phyloP scores from a whole-genome alignment of 2,797 vertebrate species.

The Pogoniulus pusillus region DNA sequence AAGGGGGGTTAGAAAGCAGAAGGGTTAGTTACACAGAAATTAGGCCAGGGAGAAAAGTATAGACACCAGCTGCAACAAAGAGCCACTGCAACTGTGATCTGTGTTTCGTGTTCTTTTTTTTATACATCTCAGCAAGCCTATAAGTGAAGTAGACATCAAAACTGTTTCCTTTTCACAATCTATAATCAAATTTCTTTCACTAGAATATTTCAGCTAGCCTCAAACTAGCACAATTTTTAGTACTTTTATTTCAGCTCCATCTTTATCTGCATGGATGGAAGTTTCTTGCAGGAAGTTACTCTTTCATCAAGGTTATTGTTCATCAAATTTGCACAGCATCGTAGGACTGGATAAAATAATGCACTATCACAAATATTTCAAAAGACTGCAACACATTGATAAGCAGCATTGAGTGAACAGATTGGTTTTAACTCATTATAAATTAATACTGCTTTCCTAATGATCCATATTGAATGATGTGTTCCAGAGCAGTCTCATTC shows the following conservation, averaged over 20 bases:
- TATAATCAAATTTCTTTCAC: too few species aligned
- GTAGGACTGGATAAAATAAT: background rate
- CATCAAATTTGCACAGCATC: background rate
- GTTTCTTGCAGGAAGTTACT: background rate
- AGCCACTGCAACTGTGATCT: too few species aligned
- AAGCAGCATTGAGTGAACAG: background rate
- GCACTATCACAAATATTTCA: background rate
- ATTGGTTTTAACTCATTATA: background rate
- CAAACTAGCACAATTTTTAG: too few species aligned
- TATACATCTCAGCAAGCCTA: too few species aligned
- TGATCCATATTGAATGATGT: rapidly evolving
- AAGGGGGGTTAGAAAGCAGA: too few species aligned
- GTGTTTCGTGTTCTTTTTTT: too few species aligned
- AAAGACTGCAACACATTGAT: background rate
- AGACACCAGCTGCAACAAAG: too few species aligned
- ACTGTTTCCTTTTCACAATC: too few species aligned
- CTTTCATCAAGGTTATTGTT: background rate
- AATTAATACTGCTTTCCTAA: background rate
- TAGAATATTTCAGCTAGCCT: too few species aligned
- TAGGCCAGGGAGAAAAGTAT: too few species aligned
- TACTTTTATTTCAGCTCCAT: background rate
- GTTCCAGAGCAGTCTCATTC: background rate
- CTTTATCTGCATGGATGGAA: background rate
- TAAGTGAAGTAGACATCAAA: too few species aligned
- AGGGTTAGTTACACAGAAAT: too few species aligned